Evolutionary conservation across 2,113 vertebrate genomes (phyloP), one percentile per base, ranked within the genome.

Genomic region (Anolis sagrei): DNA sequence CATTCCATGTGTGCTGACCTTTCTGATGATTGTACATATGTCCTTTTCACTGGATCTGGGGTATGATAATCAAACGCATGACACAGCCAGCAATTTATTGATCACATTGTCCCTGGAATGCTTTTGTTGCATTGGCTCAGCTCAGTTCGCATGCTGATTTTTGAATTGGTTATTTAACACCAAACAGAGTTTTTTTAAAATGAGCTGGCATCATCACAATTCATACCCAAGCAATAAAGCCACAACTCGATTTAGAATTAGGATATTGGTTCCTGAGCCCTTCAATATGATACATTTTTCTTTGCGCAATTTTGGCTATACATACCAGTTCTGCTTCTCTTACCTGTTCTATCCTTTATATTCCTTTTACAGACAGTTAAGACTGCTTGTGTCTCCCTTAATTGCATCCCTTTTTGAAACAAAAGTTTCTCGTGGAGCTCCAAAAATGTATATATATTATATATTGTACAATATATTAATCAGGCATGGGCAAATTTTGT

Each of bases 61-160:
- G 77, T 88, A 93, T 87, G 89, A 66, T 92, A 93, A 93, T 92
- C 77, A 87, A 70, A 79, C 8, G 91, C 5, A 66, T 93, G 86
- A 88, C 90, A 93, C 3, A 77, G 74, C 64, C 34, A 75, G 49
- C 79, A 91, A 93, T 92, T 91, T 91, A 93, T 95, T 88, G 90
- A 95, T 93, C 76, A 29, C 34, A 88, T 90, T 92, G 88, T 79
- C 76, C 39, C 86, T 84, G 64, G 92, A 90, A 92, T 88, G 27
- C 49, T 73, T 82, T 80, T 84, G 64, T 78, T 83, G 9, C 19
- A 64, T 54, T 87, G 76, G 69, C 88, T 91, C 83, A 86, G 76
- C 48, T 36, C 21, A 29, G 34, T 79, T 91, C 73, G 68, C 89
- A 73, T 82, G 76, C 54, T 87, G 66, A 87, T 91, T 92, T 91